Evolutionary conservation across 2,113 vertebrate species (phyloP).

Genomic region (Corydoras sp.): DNA sequence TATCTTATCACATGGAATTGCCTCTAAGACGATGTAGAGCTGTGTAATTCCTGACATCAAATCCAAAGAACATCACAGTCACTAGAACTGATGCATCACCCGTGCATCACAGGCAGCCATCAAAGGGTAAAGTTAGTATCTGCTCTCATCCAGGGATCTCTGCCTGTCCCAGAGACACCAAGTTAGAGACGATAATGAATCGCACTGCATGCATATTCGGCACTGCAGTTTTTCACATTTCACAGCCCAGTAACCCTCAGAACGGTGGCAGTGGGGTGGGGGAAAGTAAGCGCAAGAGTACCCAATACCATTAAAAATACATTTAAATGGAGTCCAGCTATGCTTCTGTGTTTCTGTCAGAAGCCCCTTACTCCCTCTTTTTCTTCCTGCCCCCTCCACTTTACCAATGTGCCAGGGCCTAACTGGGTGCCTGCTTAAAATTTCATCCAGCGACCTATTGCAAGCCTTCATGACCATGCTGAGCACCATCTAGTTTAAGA

Average conservation of each 20-base stretch:
- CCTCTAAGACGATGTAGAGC: too few relatives aligned
- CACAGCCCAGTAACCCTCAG: constrained; percentile 60
- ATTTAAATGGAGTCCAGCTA: constrained; percentile 23
- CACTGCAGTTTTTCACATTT: constrained; percentile 65
- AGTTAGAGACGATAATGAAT: constrained; percentile 70
- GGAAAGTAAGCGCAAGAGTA: constrained; percentile 2
- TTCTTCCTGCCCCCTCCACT: neutral
- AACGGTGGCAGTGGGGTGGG: constrained; percentile 25
- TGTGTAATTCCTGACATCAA: neutral
- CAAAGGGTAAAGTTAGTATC: constrained; percentile 5
- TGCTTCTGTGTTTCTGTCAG: constrained; percentile 12
- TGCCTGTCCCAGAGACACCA: constrained; percentile 51
- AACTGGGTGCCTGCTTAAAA: constrained; percentile 12
- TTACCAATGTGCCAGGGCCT: neutral
- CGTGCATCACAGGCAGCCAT: constrained; percentile 21
- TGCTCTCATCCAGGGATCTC: constrained; percentile 21
- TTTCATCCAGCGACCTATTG: constrained; percentile 10
- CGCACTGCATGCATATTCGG: constrained; percentile 52
- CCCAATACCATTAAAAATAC: constrained; percentile 37
- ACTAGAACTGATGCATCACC: constrained; percentile 29
- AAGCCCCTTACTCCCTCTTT: neutral
- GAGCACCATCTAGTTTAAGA: constrained; percentile 30
- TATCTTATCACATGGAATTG: too few relatives aligned
- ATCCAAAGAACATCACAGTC: constrained; percentile 20
- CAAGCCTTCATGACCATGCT: neutral